Evolutionary conservation across 2,113 vertebrate genomes (phyloP).

Genomic region (Xiphophorus hellerii): DNA sequence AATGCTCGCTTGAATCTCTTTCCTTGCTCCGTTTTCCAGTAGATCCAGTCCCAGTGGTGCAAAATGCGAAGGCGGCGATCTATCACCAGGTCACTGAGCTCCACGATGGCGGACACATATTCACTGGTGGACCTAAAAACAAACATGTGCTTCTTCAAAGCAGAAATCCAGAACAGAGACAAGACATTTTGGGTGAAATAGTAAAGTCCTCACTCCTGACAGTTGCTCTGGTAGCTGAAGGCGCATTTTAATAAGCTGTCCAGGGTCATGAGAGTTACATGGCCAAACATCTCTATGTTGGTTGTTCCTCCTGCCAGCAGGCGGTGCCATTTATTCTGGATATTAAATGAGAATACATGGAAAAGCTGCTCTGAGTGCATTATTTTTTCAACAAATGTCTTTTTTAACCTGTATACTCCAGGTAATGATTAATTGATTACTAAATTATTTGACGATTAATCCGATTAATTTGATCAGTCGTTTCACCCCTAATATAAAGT

Average conservation of each 20-base stretch:
- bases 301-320: constrained; percentile 47
- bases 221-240: constrained; percentile 89
- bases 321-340: constrained; percentile 83
- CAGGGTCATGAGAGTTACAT: constrained; percentile 88
- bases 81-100: constrained; percentile 84
- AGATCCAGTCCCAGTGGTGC: constrained; percentile 84
- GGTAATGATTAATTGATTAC: too few relatives aligned
- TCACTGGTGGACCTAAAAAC: constrained; percentile 76
- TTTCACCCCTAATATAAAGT: too few relatives aligned
- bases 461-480: too few relatives aligned
- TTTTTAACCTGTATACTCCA: too few relatives aligned
- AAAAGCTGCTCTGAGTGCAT: not conserved
- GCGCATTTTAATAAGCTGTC: constrained; percentile 90
- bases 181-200: fast-evolving
- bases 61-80: constrained; percentile 75
- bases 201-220: constrained; percentile 84
- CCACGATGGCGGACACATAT: constrained; percentile 86
- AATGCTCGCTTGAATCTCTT: constrained; percentile 79
- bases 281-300: constrained; percentile 85
- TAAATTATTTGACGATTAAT: too few relatives aligned
- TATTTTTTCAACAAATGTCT: too few relatives aligned
- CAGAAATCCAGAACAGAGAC: too few relatives aligned
- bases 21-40: constrained; percentile 78
- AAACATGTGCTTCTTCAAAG: not conserved
- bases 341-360: not conserved